phyloP scores from a whole-genome alignment of 2,113 vertebrate species.

The Cyprinodon brontotheroides region DNA sequence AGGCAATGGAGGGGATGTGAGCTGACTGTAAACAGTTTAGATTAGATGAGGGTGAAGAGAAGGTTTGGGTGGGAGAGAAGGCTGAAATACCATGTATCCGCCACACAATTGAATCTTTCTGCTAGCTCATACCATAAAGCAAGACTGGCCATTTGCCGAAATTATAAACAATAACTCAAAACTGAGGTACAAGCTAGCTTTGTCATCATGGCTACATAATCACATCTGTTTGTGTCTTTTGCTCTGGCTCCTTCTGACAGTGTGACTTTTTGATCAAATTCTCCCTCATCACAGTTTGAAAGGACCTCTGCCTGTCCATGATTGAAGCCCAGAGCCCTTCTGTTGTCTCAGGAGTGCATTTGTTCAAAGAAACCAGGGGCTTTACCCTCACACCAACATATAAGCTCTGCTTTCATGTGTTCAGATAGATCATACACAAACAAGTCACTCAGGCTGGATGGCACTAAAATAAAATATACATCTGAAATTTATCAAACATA shows the following conservation, averaged over 20 bases:
- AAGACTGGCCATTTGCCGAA: not conserved
- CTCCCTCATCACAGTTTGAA: conserved; percentile 54
- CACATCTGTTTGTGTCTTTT: not conserved
- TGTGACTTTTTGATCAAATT: conserved; percentile 60
- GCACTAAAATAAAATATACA: not conserved
- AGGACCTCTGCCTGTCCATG: conserved; percentile 26
- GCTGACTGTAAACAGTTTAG: not conserved
- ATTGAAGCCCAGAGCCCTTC: conserved; percentile 56
- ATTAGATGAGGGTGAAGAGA: not conserved
- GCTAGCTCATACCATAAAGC: not conserved
- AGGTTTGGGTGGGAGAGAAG: not conserved
- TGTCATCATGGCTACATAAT: not conserved
- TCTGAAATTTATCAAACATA: not conserved
- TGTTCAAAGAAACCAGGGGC: conserved; percentile 47
- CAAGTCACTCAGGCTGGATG: not conserved
- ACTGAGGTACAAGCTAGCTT: not conserved
- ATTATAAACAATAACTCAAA: not conserved
- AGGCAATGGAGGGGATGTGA: not conserved
- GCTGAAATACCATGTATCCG: not conserved
- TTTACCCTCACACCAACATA: conserved; percentile 5
- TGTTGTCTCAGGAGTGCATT: conserved; percentile 44
- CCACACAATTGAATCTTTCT: conserved; percentile 1
- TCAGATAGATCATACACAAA: conserved; percentile 13
- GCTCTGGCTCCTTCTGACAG: conserved; percentile 29
- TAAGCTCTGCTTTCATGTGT: conserved; percentile 64